Evolutionary conservation across 2,888 invertebrate species (phyloP).

Genomic region (Phyto melanocephala): DNA sequence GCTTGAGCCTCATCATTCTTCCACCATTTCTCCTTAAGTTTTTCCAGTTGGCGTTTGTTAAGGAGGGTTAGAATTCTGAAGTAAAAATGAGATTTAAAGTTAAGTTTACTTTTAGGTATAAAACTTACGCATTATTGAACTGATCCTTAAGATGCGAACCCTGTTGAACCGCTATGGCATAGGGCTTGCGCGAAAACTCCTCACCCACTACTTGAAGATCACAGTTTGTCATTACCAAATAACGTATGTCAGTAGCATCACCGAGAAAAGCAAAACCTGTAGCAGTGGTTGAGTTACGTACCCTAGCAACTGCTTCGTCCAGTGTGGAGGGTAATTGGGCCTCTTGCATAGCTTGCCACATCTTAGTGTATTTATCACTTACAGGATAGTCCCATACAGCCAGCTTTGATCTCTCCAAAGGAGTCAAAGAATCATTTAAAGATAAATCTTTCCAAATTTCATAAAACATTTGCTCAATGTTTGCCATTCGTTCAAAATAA

Average conservation of each 20-base stretch:
- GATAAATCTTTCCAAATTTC: conserved; percentile 99
- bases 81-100: neutral
- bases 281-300: conserved; percentile 84
- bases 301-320: conserved; percentile 88
- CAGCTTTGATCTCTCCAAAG: conserved; percentile 93
- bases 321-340: conserved; percentile 89
- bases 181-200: conserved; percentile 98
- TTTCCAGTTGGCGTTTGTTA: conserved; percentile 95
- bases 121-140: conserved; percentile 94
- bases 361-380: conserved; percentile 98
- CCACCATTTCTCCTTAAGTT: conserved; percentile 98
- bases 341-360: conserved; percentile 97
- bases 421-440: conserved; percentile 93
- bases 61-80: conserved; percentile 93
- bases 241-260: conserved; percentile 94
- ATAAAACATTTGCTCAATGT: conserved; percentile 96
- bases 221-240: conserved; percentile 78
- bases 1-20: conserved; percentile 88
- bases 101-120: neutral
- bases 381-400: conserved; percentile 99
- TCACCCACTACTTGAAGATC: conserved; percentile 96
- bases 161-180: conserved; percentile 97
- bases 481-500: conserved; percentile 97
- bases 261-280: conserved; percentile 96
- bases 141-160: conserved; percentile 96